A percentile compares a stretch with the other conserved stretches of the same genome.
phyloP scores from a whole-genome alignment of 2,113 vertebrate genomes.

The Ptychochromis oligacanthus region DNA sequence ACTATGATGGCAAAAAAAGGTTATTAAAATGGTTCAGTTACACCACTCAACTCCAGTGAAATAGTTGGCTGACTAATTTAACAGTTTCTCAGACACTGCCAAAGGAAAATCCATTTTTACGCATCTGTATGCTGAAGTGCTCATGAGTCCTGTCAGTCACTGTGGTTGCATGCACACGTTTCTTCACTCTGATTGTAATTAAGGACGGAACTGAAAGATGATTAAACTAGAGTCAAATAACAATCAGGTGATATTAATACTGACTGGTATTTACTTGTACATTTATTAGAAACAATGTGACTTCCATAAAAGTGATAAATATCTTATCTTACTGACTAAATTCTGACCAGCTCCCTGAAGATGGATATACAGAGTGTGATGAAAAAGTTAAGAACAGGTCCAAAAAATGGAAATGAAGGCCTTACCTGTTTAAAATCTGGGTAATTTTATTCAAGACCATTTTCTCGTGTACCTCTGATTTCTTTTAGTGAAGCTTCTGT shows the following conservation, averaged over 20 bases:
- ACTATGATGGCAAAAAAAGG: background rate
- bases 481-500: background rate
- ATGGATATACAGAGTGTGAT: background rate
- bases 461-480: background rate
- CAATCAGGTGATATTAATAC: background rate
- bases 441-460: background rate
- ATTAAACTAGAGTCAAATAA: background rate
- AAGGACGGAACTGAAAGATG: background rate
- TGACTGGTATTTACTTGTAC: background rate
- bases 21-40: background rate
- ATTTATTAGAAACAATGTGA: too few relatives aligned
- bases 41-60: background rate
- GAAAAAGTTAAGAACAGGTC: background rate
- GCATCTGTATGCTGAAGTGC: background rate
- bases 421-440: background rate
- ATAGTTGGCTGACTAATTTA: background rate
- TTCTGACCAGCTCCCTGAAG: background rate
- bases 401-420: background rate
- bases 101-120: constrained; percentile 6
- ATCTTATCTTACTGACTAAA: background rate
- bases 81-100: background rate
- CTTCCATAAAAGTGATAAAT: background rate
- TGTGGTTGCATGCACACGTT: background rate
- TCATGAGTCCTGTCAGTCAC: background rate
- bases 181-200: background rate